Percentiles rank a stretch among this genome's conserved stretches.
phyloP scores from a whole-genome alignment of 2,888 invertebrate species.

The Metopia argyrocephala region DNA sequence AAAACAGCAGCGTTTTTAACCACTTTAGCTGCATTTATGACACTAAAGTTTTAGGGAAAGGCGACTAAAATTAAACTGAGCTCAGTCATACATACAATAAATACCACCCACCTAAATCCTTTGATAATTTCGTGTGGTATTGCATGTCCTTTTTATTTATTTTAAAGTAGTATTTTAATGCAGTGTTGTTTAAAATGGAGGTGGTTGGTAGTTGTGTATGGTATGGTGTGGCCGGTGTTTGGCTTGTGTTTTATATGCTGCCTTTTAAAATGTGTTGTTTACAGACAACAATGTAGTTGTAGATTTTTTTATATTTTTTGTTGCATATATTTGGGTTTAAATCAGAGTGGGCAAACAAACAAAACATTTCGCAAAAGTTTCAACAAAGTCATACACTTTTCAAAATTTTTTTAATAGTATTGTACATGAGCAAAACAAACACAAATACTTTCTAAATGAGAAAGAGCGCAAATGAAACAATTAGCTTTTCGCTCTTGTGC shows the following conservation, averaged over 20 bases:
- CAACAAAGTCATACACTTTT: no score
- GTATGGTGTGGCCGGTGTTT: neutral
- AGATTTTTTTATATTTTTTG: conserved; percentile 30
- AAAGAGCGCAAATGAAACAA: no score
- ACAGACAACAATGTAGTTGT: neutral
- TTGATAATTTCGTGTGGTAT: conserved; percentile 19
- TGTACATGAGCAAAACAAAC: no score
- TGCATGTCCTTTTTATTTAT: conserved; percentile 30
- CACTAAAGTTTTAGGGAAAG: conserved; percentile 11
- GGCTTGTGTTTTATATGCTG: conserved; percentile 16
- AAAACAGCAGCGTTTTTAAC: neutral
- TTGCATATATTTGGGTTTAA: conserved; percentile 43
- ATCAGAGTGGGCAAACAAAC: no score
- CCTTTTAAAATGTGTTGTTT: no score
- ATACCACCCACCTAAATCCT: conserved; percentile 28
- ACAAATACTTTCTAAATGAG: no score
- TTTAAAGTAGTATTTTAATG: neutral
- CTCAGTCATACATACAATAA: neutral
- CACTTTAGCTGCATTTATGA: neutral
- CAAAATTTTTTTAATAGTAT: no score
- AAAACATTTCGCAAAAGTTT: no score
- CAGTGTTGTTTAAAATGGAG: neutral
- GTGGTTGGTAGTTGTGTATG: neutral
- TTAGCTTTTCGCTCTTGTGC: no score
- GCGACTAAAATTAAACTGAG: neutral